A percentile compares a stretch with the other conserved stretches of the same genome.
phyloP scores from a whole-genome alignment of 2,888 invertebrate species.

The Ormia ochracea region DNA sequence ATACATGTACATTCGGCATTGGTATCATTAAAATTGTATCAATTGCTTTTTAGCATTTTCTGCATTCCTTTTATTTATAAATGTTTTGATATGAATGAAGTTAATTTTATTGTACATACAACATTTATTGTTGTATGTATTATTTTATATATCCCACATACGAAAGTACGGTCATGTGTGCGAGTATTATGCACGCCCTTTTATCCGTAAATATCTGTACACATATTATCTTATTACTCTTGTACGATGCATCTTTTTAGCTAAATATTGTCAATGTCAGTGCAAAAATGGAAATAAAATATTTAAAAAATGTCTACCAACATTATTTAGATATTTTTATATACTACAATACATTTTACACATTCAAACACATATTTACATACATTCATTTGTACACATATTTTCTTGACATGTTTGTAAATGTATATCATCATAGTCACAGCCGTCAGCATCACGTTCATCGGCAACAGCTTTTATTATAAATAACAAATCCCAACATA shows the following conservation, averaged over 20 bases:
- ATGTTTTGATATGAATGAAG: no score
- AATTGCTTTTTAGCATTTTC: no score
- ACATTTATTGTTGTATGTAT: background rate
- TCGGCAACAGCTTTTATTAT: background rate
- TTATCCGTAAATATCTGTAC: constrained; percentile 2
- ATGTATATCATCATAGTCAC: background rate
- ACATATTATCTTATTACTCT: constrained; percentile 1
- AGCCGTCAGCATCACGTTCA: constrained; percentile 1
- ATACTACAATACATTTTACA: constrained; percentile 5
- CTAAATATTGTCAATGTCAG: constrained; percentile 46
- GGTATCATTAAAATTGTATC: no score
- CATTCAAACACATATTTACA: no score
- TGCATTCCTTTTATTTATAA: no score
- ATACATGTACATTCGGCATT: no score
- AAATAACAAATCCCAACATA: background rate
- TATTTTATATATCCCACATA: background rate
- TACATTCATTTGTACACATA: background rate
- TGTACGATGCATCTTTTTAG: background rate
- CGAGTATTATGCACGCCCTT: background rate
- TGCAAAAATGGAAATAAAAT: constrained; percentile 9
- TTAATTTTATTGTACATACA: background rate
- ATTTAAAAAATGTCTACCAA: constrained; percentile 28
- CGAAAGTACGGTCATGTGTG: background rate
- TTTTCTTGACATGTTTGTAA: background rate
- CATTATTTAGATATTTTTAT: constrained; percentile 29